Evolutionary conservation across 2,113 vertebrate genomes (phyloP), one percentile per base, ranked within the genome.

Genomic region (Limanda limanda): DNA sequence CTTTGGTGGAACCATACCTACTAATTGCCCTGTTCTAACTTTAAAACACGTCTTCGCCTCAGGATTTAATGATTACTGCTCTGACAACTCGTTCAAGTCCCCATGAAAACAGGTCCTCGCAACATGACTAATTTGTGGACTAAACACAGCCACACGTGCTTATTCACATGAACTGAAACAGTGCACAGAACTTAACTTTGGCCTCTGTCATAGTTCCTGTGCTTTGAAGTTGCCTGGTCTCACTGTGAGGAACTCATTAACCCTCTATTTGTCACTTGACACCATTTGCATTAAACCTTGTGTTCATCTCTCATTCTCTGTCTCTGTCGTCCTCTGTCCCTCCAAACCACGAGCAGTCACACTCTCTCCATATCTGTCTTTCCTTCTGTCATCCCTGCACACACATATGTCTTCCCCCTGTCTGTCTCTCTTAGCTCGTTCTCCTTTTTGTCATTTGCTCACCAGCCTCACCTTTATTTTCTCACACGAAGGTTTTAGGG

Each of bases 371-470:
- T 79, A 92, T 92, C 92, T 60, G 64, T 92, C 90, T 90, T 91
- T 85, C 51, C 60, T 37, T 65, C 80, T 91, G 87, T 89, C 88
- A 67, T 77, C 74, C 60, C 40, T 63, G 86, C 79, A 90, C 79
- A 91, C 91, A 86, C 68, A 93, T 92, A 62, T 72, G 7, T 93
- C 92, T 89, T 87, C 74, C 15, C 6, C 64, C 81, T 86, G 89
- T 91, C 91, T 62, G 42, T 59, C 51, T 78, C 51, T 18, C 74
- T 48, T 21, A 31, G 45, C 65, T 69, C 31, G 11, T 65, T 63
- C 66, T 76, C 8, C 47, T 18, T 79, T 61, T 78, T 90, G 89
- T 83, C 82, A 90, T 93, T 91, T 92, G 83, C 86, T 79, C 59
- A 71, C 67, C 64, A 42, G 51, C 63, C 75, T 78, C 83, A 67